These are phyloP conservation scores for Pycnonotus jocosus DNA, from an alignment of 2,113 vertebrate species.

Conservation along the genomic window DNA sequence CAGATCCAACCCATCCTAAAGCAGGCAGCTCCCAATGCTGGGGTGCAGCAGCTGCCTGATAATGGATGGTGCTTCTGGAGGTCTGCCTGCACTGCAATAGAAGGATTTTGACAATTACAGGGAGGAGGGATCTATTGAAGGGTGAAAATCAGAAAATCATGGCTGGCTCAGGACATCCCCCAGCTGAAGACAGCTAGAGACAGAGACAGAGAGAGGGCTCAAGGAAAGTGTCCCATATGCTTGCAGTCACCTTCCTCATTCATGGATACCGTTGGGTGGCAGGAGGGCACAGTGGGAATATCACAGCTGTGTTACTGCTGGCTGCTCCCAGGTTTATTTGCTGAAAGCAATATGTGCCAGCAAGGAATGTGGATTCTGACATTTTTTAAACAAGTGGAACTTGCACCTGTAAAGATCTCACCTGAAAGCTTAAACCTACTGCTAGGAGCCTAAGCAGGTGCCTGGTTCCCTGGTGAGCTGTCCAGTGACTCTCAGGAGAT, in stretches of 20 bases:
- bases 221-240: not conserved
- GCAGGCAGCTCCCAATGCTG: not conserved
- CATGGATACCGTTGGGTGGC: not conserved
- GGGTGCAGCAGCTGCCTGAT: not conserved
- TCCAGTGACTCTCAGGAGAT: not conserved
- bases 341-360: fast-evolving
- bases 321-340: not conserved
- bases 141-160: not conserved
- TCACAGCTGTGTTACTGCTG: not conserved
- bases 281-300: not conserved
- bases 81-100: not conserved
- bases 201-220: not conserved
- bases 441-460: not conserved
- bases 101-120: not conserved
- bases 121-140: not conserved
- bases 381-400: not conserved
- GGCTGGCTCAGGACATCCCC: not conserved
- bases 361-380: not conserved
- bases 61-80: not conserved
- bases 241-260: not conserved
- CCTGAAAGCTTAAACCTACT: not conserved
- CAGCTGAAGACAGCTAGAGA: not conserved
- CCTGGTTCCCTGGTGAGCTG: not conserved
- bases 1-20: not conserved
- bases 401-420: not conserved